A percentile compares a stretch with the other conserved stretches of the same genome.
These are phyloP conservation scores for Anodontia alba DNA, from an alignment of 2,888 invertebrate species.

Conservation along the genomic window DNA sequence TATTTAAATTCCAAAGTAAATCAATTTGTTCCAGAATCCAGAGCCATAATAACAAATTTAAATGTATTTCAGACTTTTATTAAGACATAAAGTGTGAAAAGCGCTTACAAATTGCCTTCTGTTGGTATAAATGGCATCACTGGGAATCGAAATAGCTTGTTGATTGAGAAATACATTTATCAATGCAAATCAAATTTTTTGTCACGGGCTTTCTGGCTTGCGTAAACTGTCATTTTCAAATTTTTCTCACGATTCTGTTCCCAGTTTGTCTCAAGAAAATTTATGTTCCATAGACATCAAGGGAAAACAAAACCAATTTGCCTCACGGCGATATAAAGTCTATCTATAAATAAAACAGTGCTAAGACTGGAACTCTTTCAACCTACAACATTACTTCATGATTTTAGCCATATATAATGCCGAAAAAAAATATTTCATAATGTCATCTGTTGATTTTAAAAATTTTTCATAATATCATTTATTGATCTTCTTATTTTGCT, in stretches of 20 bases:
- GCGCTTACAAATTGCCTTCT: background rate
- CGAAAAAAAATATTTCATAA: too few relatives aligned
- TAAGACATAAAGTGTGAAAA: conserved; percentile 2
- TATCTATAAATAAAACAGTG: too few relatives aligned
- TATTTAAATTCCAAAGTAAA: conserved; percentile 13
- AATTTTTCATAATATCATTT: too few relatives aligned
- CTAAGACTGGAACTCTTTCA: too few relatives aligned
- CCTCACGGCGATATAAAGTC: background rate
- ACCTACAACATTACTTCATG: too few relatives aligned
- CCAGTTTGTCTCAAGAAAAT: conserved; percentile 1
- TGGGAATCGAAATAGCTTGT: background rate
- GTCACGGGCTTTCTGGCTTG: background rate
- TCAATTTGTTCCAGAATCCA: background rate
- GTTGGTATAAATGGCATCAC: background rate
- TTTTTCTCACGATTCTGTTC: background rate
- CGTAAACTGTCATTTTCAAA: background rate
- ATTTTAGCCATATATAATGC: too few relatives aligned
- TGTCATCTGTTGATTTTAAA: too few relatives aligned
- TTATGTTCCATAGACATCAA: background rate
- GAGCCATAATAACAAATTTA: background rate
- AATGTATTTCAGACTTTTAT: conserved; percentile 18
- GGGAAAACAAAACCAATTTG: background rate
- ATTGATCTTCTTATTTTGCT: too few relatives aligned
- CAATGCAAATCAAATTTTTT: background rate
- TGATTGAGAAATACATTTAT: background rate